Evolutionary conservation across 2,888 invertebrate genomes (phyloP).

Genomic region (Pasiphila rectangulata): DNA sequence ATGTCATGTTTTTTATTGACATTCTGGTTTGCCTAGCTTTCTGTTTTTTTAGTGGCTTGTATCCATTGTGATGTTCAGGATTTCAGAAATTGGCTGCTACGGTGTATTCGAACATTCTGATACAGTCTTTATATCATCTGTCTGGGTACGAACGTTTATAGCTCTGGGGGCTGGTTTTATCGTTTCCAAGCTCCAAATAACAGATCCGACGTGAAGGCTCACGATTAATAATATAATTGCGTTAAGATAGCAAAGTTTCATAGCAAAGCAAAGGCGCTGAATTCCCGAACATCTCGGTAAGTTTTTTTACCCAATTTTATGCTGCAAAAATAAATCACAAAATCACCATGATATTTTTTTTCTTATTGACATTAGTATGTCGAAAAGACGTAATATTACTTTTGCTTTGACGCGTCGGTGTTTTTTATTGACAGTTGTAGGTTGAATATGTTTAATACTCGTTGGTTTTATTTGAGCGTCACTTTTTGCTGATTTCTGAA

Average conservation of each 20-base stretch:
- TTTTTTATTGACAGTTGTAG: conserved; percentile 30
- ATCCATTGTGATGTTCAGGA: conserved; percentile 17
- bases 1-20: conserved; percentile 39
- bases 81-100: conserved; percentile 39
- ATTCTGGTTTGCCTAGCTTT: not conserved
- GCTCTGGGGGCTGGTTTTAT: conserved; percentile 25
- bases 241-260: conserved; percentile 49
- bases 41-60: not conserved
- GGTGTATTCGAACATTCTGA: conserved; percentile 50
- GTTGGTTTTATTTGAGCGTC: no score
- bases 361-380: conserved; percentile 25
- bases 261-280: conserved; percentile 44
- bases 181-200: conserved; percentile 44
- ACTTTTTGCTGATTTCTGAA: no score
- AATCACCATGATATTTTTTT: conserved; percentile 41
- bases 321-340: conserved; percentile 26
- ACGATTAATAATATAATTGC: conserved; percentile 45
- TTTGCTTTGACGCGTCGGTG: conserved; percentile 21
- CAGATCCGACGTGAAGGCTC: conserved; percentile 48
- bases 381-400: conserved; percentile 21
- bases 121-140: conserved; percentile 36
- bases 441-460: no score
- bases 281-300: conserved; percentile 47
- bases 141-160: no score
- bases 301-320: conserved; percentile 40